Evolutionary conservation across 2,797 vertebrate species (phyloP), one percentile per base, ranked within the genome.

Genomic region (Toxotes lorentzi): DNA sequence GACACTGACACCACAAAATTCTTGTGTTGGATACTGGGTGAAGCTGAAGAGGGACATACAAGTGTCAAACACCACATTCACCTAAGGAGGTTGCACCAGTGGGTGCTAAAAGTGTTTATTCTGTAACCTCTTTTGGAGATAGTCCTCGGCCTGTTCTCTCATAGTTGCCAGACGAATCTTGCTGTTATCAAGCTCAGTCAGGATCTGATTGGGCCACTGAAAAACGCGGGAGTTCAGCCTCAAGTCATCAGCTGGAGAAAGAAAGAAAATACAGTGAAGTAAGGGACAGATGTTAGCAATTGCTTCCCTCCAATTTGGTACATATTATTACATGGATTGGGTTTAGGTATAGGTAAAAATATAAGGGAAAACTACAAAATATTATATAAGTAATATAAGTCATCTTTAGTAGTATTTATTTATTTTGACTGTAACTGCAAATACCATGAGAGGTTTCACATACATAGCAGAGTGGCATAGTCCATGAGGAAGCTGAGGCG

Each of bases 401-500:
- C 1, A 45, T 71, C 6, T 51, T 5, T 32, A 11, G 12, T 19
- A 10, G 4, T 14, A 58, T 68, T 45, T 53, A 40, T 70, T 76
- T 40, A 0, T 62, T 61, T 54, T 0, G 1, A 54, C 14, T 63
- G 4, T 10, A 47, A 71, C 16, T 60, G 16, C 4, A 53, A 67
- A 69, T 30, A 61, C 4, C 0, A 68, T 0, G 1, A 43, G 17
- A 58, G 32, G n/a, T 51, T 56, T 70, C 12, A 91, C 93, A 61
- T 94, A 99, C 97, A 51, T 17, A 96, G 81, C 75, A 98, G 91
- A 60, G 89, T 89, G 78, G 96, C 96, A 3, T 95, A 95, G 83
- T 97, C 95, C 91, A 97, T 84, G 30, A 99, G 93, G 90, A 99
- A 96, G 53, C 88, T 79, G 6, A 99, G 91, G 13, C 97, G 94